Percentiles rank a stretch among this genome's conserved stretches.
phyloP scores from a whole-genome alignment of 64 coral and sea anemone genomes.

The Exaiptasia diaphana region DNA sequence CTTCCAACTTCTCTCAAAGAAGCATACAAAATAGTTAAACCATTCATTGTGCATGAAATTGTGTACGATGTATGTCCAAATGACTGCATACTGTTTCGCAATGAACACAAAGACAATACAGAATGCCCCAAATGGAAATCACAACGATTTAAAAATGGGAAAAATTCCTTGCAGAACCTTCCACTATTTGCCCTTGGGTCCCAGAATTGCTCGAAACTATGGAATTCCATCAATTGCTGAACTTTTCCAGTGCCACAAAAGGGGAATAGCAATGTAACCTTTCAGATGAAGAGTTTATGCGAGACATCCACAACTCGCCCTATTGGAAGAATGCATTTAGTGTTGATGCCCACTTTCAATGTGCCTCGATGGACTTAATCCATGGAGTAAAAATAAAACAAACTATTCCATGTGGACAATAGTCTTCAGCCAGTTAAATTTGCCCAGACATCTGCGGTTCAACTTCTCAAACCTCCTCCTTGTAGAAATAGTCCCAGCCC shows the following conservation, averaged over 20 bases:
- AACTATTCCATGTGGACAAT: slow-evolving; percentile 41
- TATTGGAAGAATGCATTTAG: slow-evolving; percentile 14
- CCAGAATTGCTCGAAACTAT: slow-evolving; percentile 42
- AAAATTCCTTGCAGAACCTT: slow-evolving; percentile 26
- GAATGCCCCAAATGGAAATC: slow-evolving; percentile 27
- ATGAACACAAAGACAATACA: not conserved
- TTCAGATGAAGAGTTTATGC: not conserved
- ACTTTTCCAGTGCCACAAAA: slow-evolving; percentile 13
- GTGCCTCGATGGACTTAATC: slow-evolving; percentile 56
- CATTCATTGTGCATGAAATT: slow-evolving; percentile 36
- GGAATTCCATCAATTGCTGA: slow-evolving; percentile 16
- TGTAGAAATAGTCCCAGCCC: slow-evolving; percentile 21
- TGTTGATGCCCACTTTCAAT: not conserved
- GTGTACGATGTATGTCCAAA: slow-evolving; percentile 34
- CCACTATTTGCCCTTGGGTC: slow-evolving; percentile 38
- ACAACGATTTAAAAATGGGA: not conserved
- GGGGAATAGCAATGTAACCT: not conserved
- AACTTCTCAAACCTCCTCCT: not conserved
- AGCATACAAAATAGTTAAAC: slow-evolving; percentile 37
- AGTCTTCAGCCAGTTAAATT: slow-evolving; percentile 7
- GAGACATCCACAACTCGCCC: slow-evolving; percentile 44
- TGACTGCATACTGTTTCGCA: slow-evolving; percentile 58
- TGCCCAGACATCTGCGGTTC: not conserved
- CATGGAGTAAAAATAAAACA: slow-evolving; percentile 60
- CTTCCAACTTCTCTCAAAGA: slow-evolving; percentile 36